Conservation (phyloP, 2,888 invertebrate species). For the Phyto melanocephala region DNA sequence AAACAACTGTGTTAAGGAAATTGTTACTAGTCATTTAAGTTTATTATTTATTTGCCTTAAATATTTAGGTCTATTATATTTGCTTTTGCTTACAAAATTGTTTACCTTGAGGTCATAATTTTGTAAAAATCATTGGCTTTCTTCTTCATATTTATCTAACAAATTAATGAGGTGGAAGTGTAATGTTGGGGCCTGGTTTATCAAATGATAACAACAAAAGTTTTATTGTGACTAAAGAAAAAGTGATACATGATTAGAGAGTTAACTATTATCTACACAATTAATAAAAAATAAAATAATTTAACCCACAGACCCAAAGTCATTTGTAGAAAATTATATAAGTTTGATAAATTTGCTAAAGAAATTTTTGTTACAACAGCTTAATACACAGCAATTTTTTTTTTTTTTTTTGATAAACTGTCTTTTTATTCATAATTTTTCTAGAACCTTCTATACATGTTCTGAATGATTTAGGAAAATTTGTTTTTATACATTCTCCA, state of each 20-base stretch:
- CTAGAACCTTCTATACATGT: too few species aligned
- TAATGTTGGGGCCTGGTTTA: not conserved
- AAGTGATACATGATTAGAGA: not conserved
- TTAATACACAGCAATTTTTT: too few species aligned
- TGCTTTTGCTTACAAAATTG: conserved; percentile 42
- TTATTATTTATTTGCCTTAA: conserved; percentile 42
- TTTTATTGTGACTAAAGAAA: not conserved
- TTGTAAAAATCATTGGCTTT: conserved; percentile 45
- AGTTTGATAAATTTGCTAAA: not conserved
- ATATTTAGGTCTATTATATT: conserved; percentile 41
- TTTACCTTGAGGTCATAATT: conserved; percentile 50
- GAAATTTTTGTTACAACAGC: not conserved
- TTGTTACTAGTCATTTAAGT: conserved; percentile 50
- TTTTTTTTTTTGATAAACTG: too few species aligned
- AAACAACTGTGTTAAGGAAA: conserved; percentile 1
- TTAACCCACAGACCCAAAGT: not conserved
- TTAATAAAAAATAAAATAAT: not conserved
- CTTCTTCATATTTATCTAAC: not conserved
- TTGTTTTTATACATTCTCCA: too few species aligned
- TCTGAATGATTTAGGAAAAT: too few species aligned
- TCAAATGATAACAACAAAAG: not conserved
- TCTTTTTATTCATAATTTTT: too few species aligned
- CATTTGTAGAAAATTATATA: not conserved
- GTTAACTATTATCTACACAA: not conserved
- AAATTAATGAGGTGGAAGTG: conserved; percentile 48